Evolutionary conservation across 2,113 vertebrate species (phyloP), one percentile per base, ranked within the genome.

Genomic region (Orientallactaga bullata): DNA sequence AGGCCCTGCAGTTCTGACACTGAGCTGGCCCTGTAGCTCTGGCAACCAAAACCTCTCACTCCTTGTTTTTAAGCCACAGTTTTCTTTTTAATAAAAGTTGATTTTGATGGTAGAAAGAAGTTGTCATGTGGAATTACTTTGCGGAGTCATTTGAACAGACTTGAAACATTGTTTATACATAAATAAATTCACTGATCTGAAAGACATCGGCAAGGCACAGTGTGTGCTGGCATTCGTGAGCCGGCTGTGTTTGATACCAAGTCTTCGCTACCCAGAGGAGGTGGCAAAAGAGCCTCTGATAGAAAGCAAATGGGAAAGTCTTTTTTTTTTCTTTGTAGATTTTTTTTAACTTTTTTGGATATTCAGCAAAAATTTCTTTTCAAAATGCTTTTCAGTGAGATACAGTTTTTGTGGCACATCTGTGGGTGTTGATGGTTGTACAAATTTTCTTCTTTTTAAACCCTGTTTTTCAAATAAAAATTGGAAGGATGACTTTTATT

Each of bases 101-200:
- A 89, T 95, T 95, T 96, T 96, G 85, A 74, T 95, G 96, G 72
- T 85, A 94, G 94, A 96, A 95, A 88, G 90, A 94, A 95, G 91
- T 94, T 96, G 95, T 97, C 94, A 93, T 94, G 74, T 93, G 88
- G 76, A 94, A 95, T 97, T 98, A 93, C 69, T 96, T 87, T 91
- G 18, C 88, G 7, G 68, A 93, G 32, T 63, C 83, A 35, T 66
- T 91, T 95, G 63, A 92, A 89, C 74, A 83, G 89, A 76, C 92
- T 96, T 90, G 91, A 96, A 93, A 89, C 80, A 32, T 55, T 63
- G 47, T 93, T 97, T 97, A 93, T 93, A 89, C 71, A 47, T 97
- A 96, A 95, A 89, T 51, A 91, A 72, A 87, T 93, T 92, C 32
- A 91, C 55, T 32, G 80, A 66, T n/a, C 0, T 72, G 51, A 95